Evolutionary conservation across 1,140 invertebrate genomes (phyloP), one percentile per base, ranked within the genome.

Genomic region (Phortica variegata): DNA sequence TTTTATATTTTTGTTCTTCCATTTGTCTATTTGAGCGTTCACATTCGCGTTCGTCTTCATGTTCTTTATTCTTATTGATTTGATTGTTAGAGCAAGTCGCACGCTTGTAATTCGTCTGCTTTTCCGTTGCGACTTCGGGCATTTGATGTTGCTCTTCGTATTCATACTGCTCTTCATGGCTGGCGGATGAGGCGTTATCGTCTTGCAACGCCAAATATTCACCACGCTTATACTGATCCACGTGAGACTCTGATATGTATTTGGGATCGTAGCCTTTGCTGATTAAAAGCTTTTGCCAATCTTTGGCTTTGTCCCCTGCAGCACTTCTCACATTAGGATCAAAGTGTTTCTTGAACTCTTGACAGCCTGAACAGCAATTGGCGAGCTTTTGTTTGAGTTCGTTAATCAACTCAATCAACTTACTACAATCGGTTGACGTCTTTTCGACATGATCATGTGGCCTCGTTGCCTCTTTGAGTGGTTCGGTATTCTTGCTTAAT

Each of bases 191-290:
- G n/a, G 63, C 63, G 19, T 55, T 12, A 12, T 47, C 12, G 33
- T 32, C 12, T 6, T 45, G 3, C 26, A 63, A 12, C 13, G 54
- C 46, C 7, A 63, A 31, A 2, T 49, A 39, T 3, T 37, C 51
- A 5, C 49, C 48, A 3, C 52, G 47, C n/a, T 16, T 13, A 7
- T 55, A 58, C 16, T 53, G 58, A n/a, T 50, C 43, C 6, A 47
- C 47, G 10, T 61, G 48, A 10, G 43, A 29, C 26, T 58, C 49
- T 16, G 51, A 47, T 8, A 68, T 34, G 15, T 56, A 69, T 1
- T 68, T 61, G 29, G 60, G 53, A 18, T 68, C 60, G 6, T 69
- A 68, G 18, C 63, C 63, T 5, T 66, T 59, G 12, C 61, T 68
- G 45, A 65, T 63, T 39, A 68, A 26, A 23, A 69, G 16, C 6